A percentile compares a stretch with the other conserved stretches of the same genome.
Conservation (phyloP, 2,113 vertebrate genomes). For the Pogonocichla stellata region DNA sequence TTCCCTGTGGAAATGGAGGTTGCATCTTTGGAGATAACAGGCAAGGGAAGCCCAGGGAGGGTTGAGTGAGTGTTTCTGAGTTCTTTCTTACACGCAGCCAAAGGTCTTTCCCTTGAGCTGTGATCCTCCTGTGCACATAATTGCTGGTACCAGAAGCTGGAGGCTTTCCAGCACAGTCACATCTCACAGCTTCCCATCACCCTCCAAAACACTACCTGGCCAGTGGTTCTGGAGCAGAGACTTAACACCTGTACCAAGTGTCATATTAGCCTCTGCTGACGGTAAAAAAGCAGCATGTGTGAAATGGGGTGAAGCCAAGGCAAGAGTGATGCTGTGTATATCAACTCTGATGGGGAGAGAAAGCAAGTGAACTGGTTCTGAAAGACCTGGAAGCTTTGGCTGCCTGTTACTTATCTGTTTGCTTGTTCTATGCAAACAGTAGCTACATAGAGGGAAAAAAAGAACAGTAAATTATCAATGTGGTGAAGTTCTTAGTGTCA, state of each 20-base stretch:
- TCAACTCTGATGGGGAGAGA: not conserved
- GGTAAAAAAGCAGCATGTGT: not conserved
- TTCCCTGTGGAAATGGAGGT: not conserved
- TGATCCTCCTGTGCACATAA: not conserved
- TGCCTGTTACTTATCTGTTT: not conserved
- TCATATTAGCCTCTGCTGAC: not conserved
- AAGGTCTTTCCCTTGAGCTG: not conserved
- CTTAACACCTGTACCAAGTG: not conserved
- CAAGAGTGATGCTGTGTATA: not conserved
- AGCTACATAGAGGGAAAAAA: not conserved
- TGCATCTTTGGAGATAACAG: not conserved
- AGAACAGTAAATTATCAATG: not conserved
- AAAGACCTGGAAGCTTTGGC: not conserved
- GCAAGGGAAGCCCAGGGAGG: not conserved
- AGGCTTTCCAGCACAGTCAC: rapidly evolving
- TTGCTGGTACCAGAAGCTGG: not conserved
- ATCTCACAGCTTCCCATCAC: not conserved
- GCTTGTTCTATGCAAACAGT: not conserved
- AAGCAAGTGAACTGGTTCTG: not conserved
- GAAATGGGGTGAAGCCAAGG: not conserved
- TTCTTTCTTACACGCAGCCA: not conserved
- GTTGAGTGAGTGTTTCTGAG: not conserved
- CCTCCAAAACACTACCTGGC: not conserved
- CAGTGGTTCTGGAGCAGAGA: not conserved
- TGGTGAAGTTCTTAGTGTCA: not conserved